Conservation (phyloP, 1,140 invertebrate genomes). For the Drosophila virilis region DNA sequence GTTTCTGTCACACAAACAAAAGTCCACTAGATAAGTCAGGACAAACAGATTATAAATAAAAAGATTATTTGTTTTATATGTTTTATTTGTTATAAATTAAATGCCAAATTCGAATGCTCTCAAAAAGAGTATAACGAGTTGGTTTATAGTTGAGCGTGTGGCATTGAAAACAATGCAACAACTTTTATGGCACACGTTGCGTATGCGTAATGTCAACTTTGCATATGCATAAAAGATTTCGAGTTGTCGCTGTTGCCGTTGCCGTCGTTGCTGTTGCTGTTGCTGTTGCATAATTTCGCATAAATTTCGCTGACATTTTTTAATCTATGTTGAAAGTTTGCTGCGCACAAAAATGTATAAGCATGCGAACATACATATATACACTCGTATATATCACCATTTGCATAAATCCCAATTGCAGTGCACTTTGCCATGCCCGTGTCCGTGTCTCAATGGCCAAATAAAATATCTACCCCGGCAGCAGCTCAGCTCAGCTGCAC, state of each 20-base stretch:
- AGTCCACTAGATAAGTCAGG: too few species aligned
- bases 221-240: slow-evolving; percentile 75
- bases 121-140: background rate
- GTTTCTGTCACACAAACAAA: too few species aligned
- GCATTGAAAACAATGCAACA: slow-evolving; percentile 67
- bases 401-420: slow-evolving; percentile 82
- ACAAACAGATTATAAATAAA: too few species aligned
- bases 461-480: slow-evolving; percentile 69
- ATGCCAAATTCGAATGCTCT: background rate
- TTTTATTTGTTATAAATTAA: too few species aligned
- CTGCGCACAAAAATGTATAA: slow-evolving; percentile 28
- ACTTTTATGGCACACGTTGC: slow-evolving; percentile 40
- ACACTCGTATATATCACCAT: slow-evolving; percentile 64
- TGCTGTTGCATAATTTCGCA: slow-evolving; percentile 73
- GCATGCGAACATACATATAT: slow-evolving; percentile 8
- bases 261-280: slow-evolving; percentile 19
- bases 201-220: slow-evolving; percentile 73
- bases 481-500: slow-evolving; percentile 67
- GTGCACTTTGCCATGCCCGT: slow-evolving; percentile 69
- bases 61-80: too few species aligned
- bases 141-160: slow-evolving; percentile 32
- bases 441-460: slow-evolving; percentile 72
- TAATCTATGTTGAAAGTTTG: slow-evolving; percentile 78
- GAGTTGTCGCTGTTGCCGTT: slow-evolving; percentile 8
- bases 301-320: slow-evolving; percentile 78